Evolutionary conservation across 2,113 vertebrate genomes (phyloP).

Genomic region (Polypterus senegalus): DNA sequence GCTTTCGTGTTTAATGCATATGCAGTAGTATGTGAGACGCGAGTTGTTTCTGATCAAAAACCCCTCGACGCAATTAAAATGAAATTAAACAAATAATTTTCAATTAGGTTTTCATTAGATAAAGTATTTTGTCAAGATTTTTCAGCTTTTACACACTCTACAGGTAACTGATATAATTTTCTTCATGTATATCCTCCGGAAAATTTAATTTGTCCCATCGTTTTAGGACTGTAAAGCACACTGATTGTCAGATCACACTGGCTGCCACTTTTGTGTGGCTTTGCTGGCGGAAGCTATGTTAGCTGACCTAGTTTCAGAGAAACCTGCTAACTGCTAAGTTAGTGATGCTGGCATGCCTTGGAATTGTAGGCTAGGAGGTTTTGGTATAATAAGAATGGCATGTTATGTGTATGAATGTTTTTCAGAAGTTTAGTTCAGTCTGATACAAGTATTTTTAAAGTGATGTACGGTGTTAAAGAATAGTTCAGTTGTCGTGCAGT

Average conservation of each 20-base stretch:
- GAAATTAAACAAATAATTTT: too few relatives aligned
- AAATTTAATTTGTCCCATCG: neutral
- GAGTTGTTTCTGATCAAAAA: too few relatives aligned
- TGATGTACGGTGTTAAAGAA: too few relatives aligned
- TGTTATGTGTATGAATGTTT: neutral
- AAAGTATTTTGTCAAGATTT: neutral
- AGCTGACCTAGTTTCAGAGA: neutral
- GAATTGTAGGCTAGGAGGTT: neutral
- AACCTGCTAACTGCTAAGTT: neutral
- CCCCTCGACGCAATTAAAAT: too few relatives aligned
- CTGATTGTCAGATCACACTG: too few relatives aligned
- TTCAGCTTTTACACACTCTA: neutral
- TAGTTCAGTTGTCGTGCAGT: too few relatives aligned
- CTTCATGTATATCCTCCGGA: neutral
- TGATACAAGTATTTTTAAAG: neutral
- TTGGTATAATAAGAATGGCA: neutral
- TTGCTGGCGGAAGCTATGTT: neutral
- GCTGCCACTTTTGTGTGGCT: neutral
- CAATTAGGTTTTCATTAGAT: too few relatives aligned
- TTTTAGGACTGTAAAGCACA: too few relatives aligned
- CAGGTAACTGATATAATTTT: neutral
- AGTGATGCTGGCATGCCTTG: neutral
- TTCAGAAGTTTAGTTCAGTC: neutral
- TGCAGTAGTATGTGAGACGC: too few relatives aligned
- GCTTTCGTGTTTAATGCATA: too few relatives aligned